These are phyloP conservation scores for Trachelus tabidus DNA, from an alignment of 2,888 invertebrate species.

Conservation along the genomic window DNA sequence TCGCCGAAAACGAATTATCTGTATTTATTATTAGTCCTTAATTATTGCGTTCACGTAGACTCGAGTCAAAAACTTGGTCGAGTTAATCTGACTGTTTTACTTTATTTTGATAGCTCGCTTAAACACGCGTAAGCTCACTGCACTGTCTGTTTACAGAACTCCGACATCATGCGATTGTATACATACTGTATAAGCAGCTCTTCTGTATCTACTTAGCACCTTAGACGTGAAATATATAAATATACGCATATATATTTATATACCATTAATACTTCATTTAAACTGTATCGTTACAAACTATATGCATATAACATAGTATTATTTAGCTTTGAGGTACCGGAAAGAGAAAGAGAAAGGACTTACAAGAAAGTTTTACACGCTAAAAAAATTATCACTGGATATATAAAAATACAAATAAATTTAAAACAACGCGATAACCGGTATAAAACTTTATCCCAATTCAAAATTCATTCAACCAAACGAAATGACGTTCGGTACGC, in stretches of 20 bases:
- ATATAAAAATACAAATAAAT: slow-evolving; percentile 46
- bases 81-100: neutral
- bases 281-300: slow-evolving; percentile 1
- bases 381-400: slow-evolving; percentile 31
- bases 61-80: neutral
- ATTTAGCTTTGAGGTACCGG: slow-evolving; percentile 27
- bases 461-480: slow-evolving; percentile 1
- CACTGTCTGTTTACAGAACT: neutral
- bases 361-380: neutral
- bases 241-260: slow-evolving; percentile 30
- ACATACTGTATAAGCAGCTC: neutral
- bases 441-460: slow-evolving; percentile 1
- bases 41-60: neutral
- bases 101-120: neutral
- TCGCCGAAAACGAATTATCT: neutral
- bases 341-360: neutral
- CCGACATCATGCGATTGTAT: neutral
- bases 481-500: neutral
- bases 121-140: neutral
- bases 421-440: slow-evolving; percentile 10
- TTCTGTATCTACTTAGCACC: slow-evolving; percentile 22
- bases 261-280: slow-evolving; percentile 30
- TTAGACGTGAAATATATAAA: slow-evolving; percentile 16
- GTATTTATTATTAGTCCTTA: neutral
- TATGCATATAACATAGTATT: slow-evolving; percentile 25